A percentile compares a stretch with the other conserved stretches of the same genome.
Evolutionary conservation across 2,888 invertebrate species (phyloP).

Genomic region (Keiferia lycopersicella): DNA sequence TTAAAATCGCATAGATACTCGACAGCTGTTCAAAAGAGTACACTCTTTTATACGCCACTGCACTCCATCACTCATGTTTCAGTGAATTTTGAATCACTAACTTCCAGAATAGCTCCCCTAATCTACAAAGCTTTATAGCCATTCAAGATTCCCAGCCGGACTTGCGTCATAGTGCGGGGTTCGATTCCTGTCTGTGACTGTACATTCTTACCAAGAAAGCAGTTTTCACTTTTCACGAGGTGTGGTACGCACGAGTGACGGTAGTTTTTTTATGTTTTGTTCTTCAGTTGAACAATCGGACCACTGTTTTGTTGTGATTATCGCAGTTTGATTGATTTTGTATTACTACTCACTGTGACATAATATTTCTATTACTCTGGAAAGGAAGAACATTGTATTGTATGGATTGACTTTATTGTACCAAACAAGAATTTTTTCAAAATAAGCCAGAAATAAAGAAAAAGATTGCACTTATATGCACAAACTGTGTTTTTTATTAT

Average conservation of each 20-base stretch:
- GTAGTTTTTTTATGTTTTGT: constrained; percentile 23
- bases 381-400: too few relatives aligned
- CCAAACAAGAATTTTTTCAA: too few relatives aligned
- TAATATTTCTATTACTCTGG: background rate
- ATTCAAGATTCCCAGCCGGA: constrained; percentile 20
- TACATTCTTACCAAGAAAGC: constrained; percentile 68
- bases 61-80: too few relatives aligned
- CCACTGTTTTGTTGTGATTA: background rate
- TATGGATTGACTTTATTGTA: too few relatives aligned
- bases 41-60: too few relatives aligned
- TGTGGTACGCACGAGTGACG: constrained; percentile 57
- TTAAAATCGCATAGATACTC: too few relatives aligned
- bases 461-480: too few relatives aligned
- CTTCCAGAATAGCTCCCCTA: too few relatives aligned
- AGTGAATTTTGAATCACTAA: too few relatives aligned
- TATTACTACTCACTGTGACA: background rate
- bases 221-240: constrained; percentile 58
- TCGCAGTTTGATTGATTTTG: constrained; percentile 7
- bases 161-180: constrained; percentile 35
- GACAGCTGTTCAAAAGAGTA: too few relatives aligned
- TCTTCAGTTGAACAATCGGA: constrained; percentile 1
- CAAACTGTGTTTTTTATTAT: too few relatives aligned
- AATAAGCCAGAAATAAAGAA: too few relatives aligned
- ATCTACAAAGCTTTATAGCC: constrained; percentile 12
- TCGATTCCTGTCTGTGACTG: constrained; percentile 52